These are phyloP conservation scores for Phenganax subtilis DNA, from an alignment of 92 coral and sea anemone species.

Conservation along the genomic window DNA sequence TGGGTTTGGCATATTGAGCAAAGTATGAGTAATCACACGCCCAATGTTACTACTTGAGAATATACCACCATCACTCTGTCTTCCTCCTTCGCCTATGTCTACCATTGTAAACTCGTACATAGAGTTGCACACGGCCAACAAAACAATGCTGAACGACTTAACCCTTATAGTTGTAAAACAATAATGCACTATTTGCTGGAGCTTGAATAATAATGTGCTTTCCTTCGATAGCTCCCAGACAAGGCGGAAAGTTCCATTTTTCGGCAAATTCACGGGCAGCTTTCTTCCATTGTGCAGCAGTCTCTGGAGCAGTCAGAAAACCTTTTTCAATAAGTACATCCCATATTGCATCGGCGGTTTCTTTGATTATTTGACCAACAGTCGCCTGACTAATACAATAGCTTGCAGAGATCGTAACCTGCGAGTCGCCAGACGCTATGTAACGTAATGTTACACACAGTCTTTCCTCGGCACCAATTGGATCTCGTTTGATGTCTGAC, in stretches of 20 bases:
- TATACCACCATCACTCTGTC: background rate
- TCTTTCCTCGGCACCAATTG: constrained; percentile 26
- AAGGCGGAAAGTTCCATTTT: background rate
- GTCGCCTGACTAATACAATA: constrained; percentile 18
- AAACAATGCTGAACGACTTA: background rate
- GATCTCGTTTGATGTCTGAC: background rate
- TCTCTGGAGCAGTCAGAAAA: constrained; percentile 2
- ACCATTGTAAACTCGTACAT: background rate
- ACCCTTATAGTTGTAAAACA: background rate
- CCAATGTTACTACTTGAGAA: constrained; percentile 13
- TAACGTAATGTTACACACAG: constrained; percentile 39
- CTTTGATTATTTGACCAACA: background rate
- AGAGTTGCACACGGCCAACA: constrained; percentile 4
- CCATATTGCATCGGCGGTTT: constrained; percentile 22
- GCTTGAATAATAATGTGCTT: constrained; percentile 1
- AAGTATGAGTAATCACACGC: background rate
- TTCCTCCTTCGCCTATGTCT: constrained; percentile 2
- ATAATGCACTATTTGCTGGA: background rate
- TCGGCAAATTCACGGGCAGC: background rate
- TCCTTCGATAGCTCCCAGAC: constrained; percentile 10
- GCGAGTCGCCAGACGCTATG: constrained; percentile 21
- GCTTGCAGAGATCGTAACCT: constrained; percentile 8
- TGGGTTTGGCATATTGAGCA: background rate
- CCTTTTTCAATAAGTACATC: constrained; percentile 1
- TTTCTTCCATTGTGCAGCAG: background rate